Conservation (phyloP, 2,888 invertebrate genomes). For the Daptonema setosum region DNA sequence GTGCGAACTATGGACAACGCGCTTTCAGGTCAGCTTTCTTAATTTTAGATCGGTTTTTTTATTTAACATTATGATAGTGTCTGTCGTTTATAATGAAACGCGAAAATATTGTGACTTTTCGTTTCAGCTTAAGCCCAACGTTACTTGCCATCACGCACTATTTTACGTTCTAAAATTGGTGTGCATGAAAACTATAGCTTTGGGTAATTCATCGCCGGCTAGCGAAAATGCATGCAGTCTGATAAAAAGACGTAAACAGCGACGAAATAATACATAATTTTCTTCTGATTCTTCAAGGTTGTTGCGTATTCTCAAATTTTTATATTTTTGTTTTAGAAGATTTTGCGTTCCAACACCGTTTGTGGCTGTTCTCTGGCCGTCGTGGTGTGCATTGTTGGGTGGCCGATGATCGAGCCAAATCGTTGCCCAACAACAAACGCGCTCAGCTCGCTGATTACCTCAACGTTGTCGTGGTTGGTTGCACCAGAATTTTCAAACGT, state of each 20-base stretch:
- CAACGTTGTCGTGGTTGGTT: conserved; percentile 34
- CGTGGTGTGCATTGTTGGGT: conserved; percentile 98
- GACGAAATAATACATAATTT: background rate
- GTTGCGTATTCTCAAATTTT: too few species aligned
- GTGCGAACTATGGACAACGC: conserved; percentile 65
- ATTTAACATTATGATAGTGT: background rate
- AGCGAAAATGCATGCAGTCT: too few species aligned
- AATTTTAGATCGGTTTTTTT: background rate
- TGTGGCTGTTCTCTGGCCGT: conserved; percentile 96
- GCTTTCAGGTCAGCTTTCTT: conserved; percentile 43
- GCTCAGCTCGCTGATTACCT: conserved; percentile 72
- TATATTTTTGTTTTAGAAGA: conserved; percentile 44
- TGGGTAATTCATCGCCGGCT: too few species aligned
- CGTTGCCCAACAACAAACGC: conserved; percentile 48
- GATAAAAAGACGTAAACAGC: too few species aligned
- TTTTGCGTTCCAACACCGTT: conserved; percentile 71
- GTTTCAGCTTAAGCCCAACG: too few species aligned
- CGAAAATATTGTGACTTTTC: too few species aligned
- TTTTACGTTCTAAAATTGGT: too few species aligned
- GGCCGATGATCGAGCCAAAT: conserved; percentile 62
- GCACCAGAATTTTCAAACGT: too few species aligned
- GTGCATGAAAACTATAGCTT: too few species aligned
- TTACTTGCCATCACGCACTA: too few species aligned
- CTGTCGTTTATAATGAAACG: too few species aligned
- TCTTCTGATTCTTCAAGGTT: background rate